Evolutionary conservation across 2,113 vertebrate species (phyloP), one percentile per base, ranked within the genome.

Genomic region (Spea bombifrons): DNA sequence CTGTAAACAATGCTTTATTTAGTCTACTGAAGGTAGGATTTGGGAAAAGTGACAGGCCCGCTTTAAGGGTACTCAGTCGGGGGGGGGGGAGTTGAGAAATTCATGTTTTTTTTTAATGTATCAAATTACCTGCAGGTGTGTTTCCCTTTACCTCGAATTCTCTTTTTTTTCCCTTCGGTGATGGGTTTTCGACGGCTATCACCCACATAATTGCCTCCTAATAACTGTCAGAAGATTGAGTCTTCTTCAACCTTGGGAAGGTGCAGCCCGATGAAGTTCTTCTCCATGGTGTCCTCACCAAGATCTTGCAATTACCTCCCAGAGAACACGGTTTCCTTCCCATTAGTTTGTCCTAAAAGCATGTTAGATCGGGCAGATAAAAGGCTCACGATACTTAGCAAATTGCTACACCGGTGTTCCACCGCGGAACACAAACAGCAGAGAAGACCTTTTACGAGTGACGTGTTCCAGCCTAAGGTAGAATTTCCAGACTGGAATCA

Each of bases 361-460:
- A 66, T 79, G 69, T 73, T 17, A 73, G 76, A 72, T 78, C 59
- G 72, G 43, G 47, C 15, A 78, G 76, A 78, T 78, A 78, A 78
- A 71, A 78, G 47, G 9, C 30, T 5, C 30, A 53, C 57, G 15
- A 72, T 59, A 78, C 76, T 78, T 66, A 72, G 76, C 76, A 71
- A 78, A 78, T 78, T 78, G 76, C 76, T 71, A n/a, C 76, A 71
- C 57, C 15, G 17, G 16, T 71, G 49, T 78, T 71, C 59, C 57
- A 52, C 7, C 13, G 17, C 49, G 59, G 64, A 52, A 52, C n/a
- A 65, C 53, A 66, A 65, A 71, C 59, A 65, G 69, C 43, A 17
- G 10, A 10, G 10, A 30, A 65, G 69, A 49, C 13, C 8, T 52
- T 30, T 30, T 43, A 45, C 61, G 44, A 52, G 44, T 71, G 76